Base-by-base conservation (phyloP, 2,113 vertebrate genomes). In the Sclerurus mexicanus region DNA sequence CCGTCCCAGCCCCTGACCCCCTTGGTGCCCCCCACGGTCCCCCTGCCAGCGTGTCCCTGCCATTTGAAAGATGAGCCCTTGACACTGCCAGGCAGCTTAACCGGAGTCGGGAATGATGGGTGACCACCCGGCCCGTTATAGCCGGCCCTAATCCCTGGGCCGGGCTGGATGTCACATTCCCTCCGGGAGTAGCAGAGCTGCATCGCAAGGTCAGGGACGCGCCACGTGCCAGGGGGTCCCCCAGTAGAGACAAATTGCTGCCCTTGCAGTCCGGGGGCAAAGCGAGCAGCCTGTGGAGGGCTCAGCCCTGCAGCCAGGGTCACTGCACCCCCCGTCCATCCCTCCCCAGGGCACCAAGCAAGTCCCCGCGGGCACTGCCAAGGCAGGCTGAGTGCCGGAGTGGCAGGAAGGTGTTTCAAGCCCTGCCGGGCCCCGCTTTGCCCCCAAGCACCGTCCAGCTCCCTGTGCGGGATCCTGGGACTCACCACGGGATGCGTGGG, bases 61-160 rank as follows among this genome's bases (percentile, higher is more conserved):
- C 63, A 27, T 90, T 55, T 90, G 94, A 83, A 96, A 96, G 83
- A 9, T 83, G 93, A 93, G 12, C 58, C 42, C 37, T 7, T 3
- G 31, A 71, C 40, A 67, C 15, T 2, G 12, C 47, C 4, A 0
- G 33, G 49, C 52, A 75, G 33, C 0, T 81, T 88, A 96, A 96
- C 89, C 6, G 0, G 93, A 96, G 91, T 83, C 0, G 19, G 89
- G 67, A 52, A 9, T 0, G 7, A 18, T 21, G n/a, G 14, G 62
- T 79, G 91, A 72, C n/a, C 79, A 33, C 55, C 30, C 20, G 1
- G 62, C 87, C 87, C 19, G 1, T 90, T 88, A 80, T 85, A 96
- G 89, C 87, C 37, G 2, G 13, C 49, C 67, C 86, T 96, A 92
- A 96, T 89, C 93, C 78, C 7, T 39, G 37, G 27, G 39, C 75